These are phyloP conservation scores for Aphelocoma coerulescens DNA, from an alignment of 2,113 vertebrate species.

Conservation along the genomic window DNA sequence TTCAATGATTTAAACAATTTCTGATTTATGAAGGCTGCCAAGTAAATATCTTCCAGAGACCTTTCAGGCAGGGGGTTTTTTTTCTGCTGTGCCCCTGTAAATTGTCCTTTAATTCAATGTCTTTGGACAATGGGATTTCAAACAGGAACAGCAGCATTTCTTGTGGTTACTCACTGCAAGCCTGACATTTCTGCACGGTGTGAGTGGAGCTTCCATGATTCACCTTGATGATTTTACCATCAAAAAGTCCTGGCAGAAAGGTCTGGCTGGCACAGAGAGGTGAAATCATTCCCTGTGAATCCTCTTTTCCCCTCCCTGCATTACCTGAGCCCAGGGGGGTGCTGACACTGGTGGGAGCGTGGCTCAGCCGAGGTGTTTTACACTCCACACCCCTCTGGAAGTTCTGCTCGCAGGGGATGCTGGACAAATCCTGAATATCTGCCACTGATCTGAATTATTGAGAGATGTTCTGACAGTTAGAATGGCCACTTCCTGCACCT, in stretches of 20 bases:
- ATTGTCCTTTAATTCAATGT: background rate
- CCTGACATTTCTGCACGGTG: background rate
- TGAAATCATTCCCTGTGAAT: background rate
- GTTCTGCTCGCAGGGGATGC: conserved; percentile 59
- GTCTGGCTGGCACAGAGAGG: background rate
- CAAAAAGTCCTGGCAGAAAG: background rate
- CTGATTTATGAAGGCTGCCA: background rate
- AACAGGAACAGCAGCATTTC: background rate
- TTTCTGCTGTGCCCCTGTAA: background rate
- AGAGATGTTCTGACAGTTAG: conserved; percentile 35
- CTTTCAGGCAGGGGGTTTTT: background rate
- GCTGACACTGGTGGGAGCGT: conserved; percentile 61
- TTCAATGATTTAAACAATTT: background rate
- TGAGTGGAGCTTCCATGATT: background rate
- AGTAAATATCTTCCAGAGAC: background rate
- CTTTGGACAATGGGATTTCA: background rate
- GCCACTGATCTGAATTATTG: conserved; percentile 61
- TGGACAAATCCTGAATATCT: conserved; percentile 77
- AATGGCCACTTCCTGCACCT: background rate
- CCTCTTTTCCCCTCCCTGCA: background rate
- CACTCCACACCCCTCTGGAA: background rate
- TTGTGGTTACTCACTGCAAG: background rate
- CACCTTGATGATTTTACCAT: background rate
- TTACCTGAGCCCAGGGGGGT: conserved; percentile 73
- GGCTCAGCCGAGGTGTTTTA: conserved; percentile 33